phyloP scores from a whole-genome alignment of 2,888 invertebrate species.

The Plebejus melissa region DNA sequence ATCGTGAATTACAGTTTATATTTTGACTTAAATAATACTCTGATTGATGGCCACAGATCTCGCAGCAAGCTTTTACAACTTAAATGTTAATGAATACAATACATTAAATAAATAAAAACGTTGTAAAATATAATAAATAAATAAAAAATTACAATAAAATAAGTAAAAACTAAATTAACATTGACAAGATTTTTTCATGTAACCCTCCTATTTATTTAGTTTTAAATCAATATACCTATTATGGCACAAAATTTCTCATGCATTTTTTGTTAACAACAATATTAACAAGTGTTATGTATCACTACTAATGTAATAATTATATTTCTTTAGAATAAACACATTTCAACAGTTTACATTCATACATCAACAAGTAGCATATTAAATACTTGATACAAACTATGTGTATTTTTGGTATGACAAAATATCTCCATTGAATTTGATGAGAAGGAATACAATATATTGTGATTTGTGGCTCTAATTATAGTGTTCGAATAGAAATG shows the following conservation, averaged over 20 bases:
- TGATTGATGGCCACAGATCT: too few relatives aligned
- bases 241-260: too few relatives aligned
- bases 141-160: too few relatives aligned
- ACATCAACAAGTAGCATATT: conserved; percentile 18
- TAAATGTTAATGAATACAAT: not conserved
- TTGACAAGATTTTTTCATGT: too few relatives aligned
- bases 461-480: not conserved
- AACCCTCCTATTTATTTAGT: not conserved
- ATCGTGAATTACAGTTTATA: too few relatives aligned
- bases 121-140: too few relatives aligned
- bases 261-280: too few relatives aligned
- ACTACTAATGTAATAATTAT: conserved; percentile 21
- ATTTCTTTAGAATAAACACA: conserved; percentile 4
- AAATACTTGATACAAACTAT: not conserved
- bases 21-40: too few relatives aligned
- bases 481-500: not conserved
- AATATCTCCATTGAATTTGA: conserved; percentile 4
- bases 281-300: not conserved
- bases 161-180: too few relatives aligned
- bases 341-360: conserved; percentile 14
- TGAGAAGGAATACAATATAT: not conserved
- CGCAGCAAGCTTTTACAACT: too few relatives aligned
- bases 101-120: too few relatives aligned
- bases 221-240: not conserved
- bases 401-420: conserved; percentile 5